Evolutionary conservation across 2,113 vertebrate genomes (phyloP).

Genomic region (Panthera uncia): DNA sequence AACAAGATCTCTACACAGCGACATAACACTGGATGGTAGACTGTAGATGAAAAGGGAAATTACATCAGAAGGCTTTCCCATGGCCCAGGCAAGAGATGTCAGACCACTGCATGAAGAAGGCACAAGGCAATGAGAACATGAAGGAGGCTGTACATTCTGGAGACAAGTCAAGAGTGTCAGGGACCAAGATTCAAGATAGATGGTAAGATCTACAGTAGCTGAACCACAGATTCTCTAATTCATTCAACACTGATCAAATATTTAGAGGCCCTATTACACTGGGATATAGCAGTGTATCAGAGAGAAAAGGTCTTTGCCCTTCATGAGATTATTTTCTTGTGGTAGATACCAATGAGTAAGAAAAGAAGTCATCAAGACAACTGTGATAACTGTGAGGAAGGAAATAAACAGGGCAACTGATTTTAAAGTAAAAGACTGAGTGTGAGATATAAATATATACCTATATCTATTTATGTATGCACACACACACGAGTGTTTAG

Average conservation of each 20-base stretch:
- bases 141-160: neutral
- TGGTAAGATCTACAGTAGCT: neutral
- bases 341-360: neutral
- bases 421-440: neutral
- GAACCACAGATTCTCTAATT: neutral
- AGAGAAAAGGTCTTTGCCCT: neutral
- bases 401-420: neutral
- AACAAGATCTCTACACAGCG: neutral
- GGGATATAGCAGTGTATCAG: neutral
- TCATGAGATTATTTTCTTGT: neutral
- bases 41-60: neutral
- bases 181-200: neutral
- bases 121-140: neutral
- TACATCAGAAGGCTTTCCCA: neutral
- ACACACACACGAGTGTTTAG: neutral
- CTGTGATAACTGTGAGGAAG: neutral
- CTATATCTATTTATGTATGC: too few species aligned
- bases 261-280: neutral
- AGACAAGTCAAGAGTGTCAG: neutral
- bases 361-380: neutral
- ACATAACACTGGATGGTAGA: neutral
- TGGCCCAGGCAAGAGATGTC: neutral
- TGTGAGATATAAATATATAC: neutral
- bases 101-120: neutral
- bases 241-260: slow-evolving; percentile 18